Evolutionary conservation across 2,888 invertebrate species (phyloP), one percentile per base, ranked within the genome.

Genomic region (Pandemis corylana): DNA sequence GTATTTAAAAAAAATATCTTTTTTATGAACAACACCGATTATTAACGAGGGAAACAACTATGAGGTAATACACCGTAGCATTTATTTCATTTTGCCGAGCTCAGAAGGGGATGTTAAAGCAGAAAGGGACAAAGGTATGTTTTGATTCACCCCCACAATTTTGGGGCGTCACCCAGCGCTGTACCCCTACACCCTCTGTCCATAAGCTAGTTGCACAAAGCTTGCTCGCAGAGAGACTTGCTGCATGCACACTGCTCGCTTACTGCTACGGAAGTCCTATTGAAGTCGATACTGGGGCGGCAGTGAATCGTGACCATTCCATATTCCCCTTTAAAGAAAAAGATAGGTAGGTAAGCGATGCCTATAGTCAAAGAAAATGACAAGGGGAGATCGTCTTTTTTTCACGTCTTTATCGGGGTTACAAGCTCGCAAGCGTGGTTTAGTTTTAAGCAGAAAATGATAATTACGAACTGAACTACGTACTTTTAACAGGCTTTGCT

Each of bases 91-190:
- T 81, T 80, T 81, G 79, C 80, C 80, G 76, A 80, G 79, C 53
- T 82, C 79, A 76, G 78, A 79, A 83, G 79, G 80, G 82, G 82
- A 82, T 82, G 80, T 79, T 83, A 79, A 73, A 89, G 79, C 78
- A 82, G 91, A 93, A 84, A 88, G 91, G 89, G 93, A 93, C 87
- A 83, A 85, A 82, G 73, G 78, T 85, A 89, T 81, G 76, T 80
- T 80, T 77, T 77, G 79, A 79, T 80, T 79, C 80, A 78, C 79
- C 78, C 81, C 79, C 80, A 83, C 84, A 78, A 80, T 86, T 86
- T 90, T 83, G 87, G 88, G 91, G 90, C 91, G 90, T 89, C 84
- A 83, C 87, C 87, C 79, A 75, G 77, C 81, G 79, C 80, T 44
- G 69, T 70, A 53, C 42, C 81, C 82, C 81, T 82, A 77, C 65